Percentiles rank a stretch among this genome's conserved stretches.
Conservation (phyloP, 1,140 invertebrate genomes). For the Drosophila ercepeae region DNA sequence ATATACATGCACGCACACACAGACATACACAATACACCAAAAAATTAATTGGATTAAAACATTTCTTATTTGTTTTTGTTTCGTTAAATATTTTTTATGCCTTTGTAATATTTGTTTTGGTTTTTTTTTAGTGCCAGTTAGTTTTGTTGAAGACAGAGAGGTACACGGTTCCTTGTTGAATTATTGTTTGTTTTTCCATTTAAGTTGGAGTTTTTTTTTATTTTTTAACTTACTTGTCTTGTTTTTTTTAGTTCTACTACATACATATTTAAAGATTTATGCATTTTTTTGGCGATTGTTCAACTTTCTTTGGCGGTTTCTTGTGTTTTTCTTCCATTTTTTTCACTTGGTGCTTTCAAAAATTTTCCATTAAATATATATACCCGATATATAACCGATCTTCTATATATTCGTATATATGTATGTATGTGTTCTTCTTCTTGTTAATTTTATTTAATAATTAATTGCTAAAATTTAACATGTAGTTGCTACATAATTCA, state of each 20-base stretch:
- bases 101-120: not conserved
- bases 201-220: constrained; percentile 12
- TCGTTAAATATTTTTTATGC: no score
- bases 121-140: not conserved
- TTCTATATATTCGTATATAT: constrained; percentile 12
- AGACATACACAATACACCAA: constrained; percentile 13
- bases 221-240: not conserved
- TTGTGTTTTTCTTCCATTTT: not conserved
- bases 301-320: constrained; percentile 23
- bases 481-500: constrained; percentile 78
- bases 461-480: constrained; percentile 77
- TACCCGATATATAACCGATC: constrained; percentile 7
- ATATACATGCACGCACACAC: constrained; percentile 23
- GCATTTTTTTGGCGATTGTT: constrained; percentile 16
- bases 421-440: constrained; percentile 14
- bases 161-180: constrained; percentile 65
- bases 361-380: constrained; percentile 46
- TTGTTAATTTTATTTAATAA: constrained; percentile 23
- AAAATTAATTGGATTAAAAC: not conserved
- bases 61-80: not conserved
- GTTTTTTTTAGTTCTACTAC: constrained; percentile 27
- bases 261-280: constrained; percentile 7
- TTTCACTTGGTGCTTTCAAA: constrained; percentile 58
- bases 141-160: constrained; percentile 35
- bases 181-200: constrained; percentile 46